Evolutionary conservation across 2,113 vertebrate genomes (phyloP).

Genomic region (Nothocercus julius): DNA sequence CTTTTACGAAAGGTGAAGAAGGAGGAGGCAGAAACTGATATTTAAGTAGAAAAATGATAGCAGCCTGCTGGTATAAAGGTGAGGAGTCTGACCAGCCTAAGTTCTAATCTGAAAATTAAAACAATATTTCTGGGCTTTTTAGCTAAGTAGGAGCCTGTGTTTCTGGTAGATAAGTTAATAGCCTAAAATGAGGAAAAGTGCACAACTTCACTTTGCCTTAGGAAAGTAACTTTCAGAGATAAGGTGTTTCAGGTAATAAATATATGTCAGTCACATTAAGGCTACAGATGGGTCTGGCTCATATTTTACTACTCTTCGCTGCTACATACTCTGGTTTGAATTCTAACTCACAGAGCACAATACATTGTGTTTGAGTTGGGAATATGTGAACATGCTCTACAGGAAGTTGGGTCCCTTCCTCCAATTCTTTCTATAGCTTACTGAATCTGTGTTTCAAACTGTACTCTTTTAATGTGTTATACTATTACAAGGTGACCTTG

Average conservation of each 20-base stretch:
- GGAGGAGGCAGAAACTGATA: neutral
- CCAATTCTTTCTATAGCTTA: neutral
- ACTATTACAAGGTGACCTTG: neutral
- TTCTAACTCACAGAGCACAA: neutral
- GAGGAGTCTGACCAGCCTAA: neutral
- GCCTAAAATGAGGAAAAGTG: neutral
- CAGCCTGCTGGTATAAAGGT: neutral
- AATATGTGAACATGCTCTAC: neutral
- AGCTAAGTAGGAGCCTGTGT: neutral
- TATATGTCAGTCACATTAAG: neutral
- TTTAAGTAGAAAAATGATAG: neutral
- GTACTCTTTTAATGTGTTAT: neutral
- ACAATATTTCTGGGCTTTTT: neutral
- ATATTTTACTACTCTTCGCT: neutral
- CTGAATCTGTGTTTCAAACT: neutral
- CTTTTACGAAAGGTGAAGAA: neutral
- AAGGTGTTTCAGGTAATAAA: neutral
- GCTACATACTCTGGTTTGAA: neutral
- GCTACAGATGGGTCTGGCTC: neutral
- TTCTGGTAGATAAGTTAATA: neutral
- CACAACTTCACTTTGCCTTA: neutral
- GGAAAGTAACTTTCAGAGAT: neutral
- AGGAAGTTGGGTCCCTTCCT: neutral
- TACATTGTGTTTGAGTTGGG: neutral
- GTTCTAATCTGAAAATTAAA: neutral